Conservation (phyloP, 2,888 invertebrate species). For the Ganaspis brasiliensis region DNA sequence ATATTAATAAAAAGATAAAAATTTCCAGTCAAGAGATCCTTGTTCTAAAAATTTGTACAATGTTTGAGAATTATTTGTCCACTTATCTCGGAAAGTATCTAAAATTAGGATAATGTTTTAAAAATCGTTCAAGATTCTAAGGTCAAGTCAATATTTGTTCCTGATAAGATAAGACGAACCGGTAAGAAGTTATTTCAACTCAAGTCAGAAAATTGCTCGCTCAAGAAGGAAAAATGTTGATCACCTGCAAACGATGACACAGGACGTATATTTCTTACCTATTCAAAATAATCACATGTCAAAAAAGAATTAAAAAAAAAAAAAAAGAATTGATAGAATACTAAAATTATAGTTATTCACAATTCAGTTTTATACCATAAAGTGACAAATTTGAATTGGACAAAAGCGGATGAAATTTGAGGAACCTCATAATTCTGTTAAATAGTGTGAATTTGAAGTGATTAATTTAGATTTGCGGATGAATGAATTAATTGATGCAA, state of each 20-base stretch:
- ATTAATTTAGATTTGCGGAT: constrained; percentile 7
- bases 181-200: constrained; percentile 32
- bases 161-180: constrained; percentile 37
- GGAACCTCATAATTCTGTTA: background rate
- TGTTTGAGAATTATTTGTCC: background rate
- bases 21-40: background rate
- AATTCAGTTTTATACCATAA: background rate
- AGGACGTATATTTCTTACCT: background rate
- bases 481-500: constrained; percentile 16
- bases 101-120: constrained; percentile 35
- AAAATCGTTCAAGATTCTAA: constrained; percentile 36
- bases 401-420: background rate
- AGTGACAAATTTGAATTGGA: background rate
- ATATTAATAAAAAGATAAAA: background rate
- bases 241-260: background rate
- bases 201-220: constrained; percentile 17
- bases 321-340: no score
- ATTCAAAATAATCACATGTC: background rate
- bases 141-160: constrained; percentile 40
- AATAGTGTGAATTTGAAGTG: constrained; percentile 9
- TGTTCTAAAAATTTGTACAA: constrained; percentile 15
- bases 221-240: constrained; percentile 26
- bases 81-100: constrained; percentile 8
- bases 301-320: no score
- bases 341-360: no score